Base-by-base conservation (phyloP, 1,140 invertebrate species). In the Neodiprion virginianus region DNA sequence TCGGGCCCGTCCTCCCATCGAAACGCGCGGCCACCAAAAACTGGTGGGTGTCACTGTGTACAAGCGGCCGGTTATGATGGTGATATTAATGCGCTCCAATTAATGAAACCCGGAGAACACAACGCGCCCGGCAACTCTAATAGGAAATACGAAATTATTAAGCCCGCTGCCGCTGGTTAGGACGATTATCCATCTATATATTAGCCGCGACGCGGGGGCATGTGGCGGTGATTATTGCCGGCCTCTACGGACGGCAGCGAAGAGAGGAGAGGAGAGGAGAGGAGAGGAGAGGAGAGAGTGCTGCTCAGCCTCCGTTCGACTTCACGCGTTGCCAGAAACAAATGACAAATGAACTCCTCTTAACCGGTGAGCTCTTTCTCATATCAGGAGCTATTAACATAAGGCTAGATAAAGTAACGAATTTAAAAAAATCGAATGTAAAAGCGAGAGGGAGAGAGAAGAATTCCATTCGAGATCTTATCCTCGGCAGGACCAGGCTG, bases 361-460 rank as follows among this genome's bases (percentile, higher is more conserved):
- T 82, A 84, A 84, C 81, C 83, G 28, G 73, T 48, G 73, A 86
- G 84, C 81, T 85, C 28, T 40, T 40, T 40, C 84, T 87, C 84
- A 84, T 86, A 87, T 87, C 86, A 85, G 81, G 76, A 75, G 84
- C 86, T 87, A 88, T 88, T 88, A 88, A 88, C 87, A 88, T 87
- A 88, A 84, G 83, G 82, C 84, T 82, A 85, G 86, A 86, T 87
- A 88, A 87, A 88, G 83, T 88, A 87, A 88, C 87, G 86, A 88
- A 88, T 87, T 88, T 87, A 84, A 88, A 88, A 61, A 88, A 88
- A 87, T 86, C 84, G 83, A 88, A 87, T 88, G 87, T 86, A 88
- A 87, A 85, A 85, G 87, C 82, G 76, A 12, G 76, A 81, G 79
- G 80, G 81, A 61, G 53, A 61, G 53, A 61, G 53, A 61, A 61